These are phyloP conservation scores for Unio delphinus DNA, from an alignment of 2,888 invertebrate species.

Conservation along the genomic window DNA sequence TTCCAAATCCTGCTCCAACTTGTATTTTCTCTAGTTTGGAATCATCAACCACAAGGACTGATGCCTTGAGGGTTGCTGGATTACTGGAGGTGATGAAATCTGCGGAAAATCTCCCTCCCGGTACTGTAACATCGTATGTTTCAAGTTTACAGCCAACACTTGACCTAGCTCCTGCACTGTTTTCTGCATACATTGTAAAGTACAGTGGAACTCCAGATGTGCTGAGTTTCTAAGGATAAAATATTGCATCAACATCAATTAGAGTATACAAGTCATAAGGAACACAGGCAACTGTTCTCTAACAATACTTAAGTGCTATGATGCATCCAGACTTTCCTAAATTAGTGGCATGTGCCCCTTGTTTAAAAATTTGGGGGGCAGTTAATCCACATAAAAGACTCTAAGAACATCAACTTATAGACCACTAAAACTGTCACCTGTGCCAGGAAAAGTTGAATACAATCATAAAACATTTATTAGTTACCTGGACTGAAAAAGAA, in stretches of 20 bases:
- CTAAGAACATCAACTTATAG: too few species aligned
- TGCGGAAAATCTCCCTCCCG: slow-evolving; percentile 39
- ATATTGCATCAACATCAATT: not conserved
- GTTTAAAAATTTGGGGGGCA: too few species aligned
- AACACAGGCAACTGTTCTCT: too few species aligned
- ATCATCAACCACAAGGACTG: slow-evolving; percentile 46
- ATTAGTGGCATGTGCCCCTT: too few species aligned
- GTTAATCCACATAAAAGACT: too few species aligned
- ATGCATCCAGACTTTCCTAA: too few species aligned
- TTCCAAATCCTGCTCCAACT: slow-evolving; percentile 33
- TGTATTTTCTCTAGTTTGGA: slow-evolving; percentile 21
- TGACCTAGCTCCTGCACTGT: slow-evolving; percentile 41
- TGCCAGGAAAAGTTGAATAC: too few species aligned
- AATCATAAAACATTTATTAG: too few species aligned
- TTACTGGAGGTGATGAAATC: slow-evolving; percentile 48
- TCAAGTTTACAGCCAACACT: slow-evolving; percentile 41
- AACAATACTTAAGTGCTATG: too few species aligned
- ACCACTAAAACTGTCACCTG: too few species aligned
- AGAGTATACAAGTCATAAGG: too few species aligned
- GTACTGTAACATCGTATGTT: slow-evolving; percentile 50
- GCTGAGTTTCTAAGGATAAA: not conserved
- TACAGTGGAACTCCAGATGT: slow-evolving; percentile 43
- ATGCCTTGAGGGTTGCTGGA: slow-evolving; percentile 33
- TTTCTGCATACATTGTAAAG: slow-evolving; percentile 46
- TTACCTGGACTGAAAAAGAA: too few species aligned